phyloP scores from a whole-genome alignment of 2,113 vertebrate species.

The Panurus biarmicus region DNA sequence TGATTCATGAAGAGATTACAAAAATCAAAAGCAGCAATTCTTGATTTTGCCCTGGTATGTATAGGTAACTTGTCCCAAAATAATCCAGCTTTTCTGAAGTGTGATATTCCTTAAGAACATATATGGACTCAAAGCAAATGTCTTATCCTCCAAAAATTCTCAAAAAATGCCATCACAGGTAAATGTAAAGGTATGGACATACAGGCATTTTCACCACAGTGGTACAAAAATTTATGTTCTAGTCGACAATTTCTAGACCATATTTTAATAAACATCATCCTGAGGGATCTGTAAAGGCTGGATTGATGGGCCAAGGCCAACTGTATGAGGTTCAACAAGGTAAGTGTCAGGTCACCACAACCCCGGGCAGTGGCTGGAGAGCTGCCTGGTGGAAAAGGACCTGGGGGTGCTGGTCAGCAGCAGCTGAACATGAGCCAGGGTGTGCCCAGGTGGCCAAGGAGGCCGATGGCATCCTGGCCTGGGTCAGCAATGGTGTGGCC shows the following conservation, averaged over 20 bases:
- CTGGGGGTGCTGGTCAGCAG: accelerated
- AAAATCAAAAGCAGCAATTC: not conserved
- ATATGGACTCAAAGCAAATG: not conserved
- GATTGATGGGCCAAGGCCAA: not conserved
- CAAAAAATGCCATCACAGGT: not conserved
- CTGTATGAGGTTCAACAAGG: not conserved
- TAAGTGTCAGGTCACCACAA: not conserved
- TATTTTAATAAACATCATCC: not conserved
- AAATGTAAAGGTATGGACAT: not conserved
- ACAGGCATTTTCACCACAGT: not conserved
- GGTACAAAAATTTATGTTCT: not conserved
- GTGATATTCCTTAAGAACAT: not conserved
- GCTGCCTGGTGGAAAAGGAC: accelerated
- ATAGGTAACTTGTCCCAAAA: not conserved
- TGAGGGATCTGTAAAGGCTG: not conserved
- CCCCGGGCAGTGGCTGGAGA: not conserved
- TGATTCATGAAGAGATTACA: not conserved
- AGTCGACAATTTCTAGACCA: not conserved
- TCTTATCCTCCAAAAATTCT: not conserved
- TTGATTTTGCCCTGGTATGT: not conserved
- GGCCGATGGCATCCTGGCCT: not conserved
- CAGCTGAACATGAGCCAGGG: accelerated
- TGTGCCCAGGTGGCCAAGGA: not conserved
- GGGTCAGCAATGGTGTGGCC: not conserved
- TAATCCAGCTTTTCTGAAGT: not conserved